phyloP scores from a whole-genome alignment of 1,140 invertebrate genomes.

The Drosophila tani region DNA sequence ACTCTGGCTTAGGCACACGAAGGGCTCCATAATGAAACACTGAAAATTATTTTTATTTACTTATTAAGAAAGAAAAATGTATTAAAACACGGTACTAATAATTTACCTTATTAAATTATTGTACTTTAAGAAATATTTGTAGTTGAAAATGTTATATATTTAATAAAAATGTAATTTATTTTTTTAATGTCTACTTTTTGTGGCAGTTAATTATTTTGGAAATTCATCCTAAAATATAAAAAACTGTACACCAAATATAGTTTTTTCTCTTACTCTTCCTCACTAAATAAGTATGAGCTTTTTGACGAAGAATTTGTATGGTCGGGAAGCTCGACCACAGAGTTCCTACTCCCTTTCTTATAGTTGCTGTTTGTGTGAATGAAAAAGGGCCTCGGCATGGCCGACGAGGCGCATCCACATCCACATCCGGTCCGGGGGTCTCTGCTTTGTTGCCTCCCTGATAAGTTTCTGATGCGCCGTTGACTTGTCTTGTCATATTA shows the following conservation, averaged over 20 bases:
- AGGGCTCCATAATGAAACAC: conserved; percentile 23
- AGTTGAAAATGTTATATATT: no score
- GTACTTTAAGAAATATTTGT: no score
- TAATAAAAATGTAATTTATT: no score
- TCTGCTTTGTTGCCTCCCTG: conserved; percentile 41
- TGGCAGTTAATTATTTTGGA: no score
- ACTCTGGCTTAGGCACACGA: conserved; percentile 27
- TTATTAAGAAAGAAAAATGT: background rate
- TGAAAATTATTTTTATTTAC: background rate
- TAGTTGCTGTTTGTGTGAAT: background rate
- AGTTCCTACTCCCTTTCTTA: background rate
- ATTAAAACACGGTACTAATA: no score
- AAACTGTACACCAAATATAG: background rate
- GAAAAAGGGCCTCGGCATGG: background rate
- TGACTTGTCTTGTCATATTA: conserved; percentile 80
- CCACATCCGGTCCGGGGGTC: conserved; percentile 40
- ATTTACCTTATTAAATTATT: background rate
- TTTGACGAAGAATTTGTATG: background rate
- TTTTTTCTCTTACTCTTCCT: background rate
- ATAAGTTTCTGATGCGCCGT: conserved; percentile 69
- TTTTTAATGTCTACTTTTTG: no score
- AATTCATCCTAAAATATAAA: no score
- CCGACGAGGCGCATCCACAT: conserved; percentile 54
- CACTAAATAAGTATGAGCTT: background rate
- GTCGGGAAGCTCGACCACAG: background rate